Evolutionary conservation across 2,888 invertebrate species (phyloP).

Genomic region (Mayetiola destructor): DNA sequence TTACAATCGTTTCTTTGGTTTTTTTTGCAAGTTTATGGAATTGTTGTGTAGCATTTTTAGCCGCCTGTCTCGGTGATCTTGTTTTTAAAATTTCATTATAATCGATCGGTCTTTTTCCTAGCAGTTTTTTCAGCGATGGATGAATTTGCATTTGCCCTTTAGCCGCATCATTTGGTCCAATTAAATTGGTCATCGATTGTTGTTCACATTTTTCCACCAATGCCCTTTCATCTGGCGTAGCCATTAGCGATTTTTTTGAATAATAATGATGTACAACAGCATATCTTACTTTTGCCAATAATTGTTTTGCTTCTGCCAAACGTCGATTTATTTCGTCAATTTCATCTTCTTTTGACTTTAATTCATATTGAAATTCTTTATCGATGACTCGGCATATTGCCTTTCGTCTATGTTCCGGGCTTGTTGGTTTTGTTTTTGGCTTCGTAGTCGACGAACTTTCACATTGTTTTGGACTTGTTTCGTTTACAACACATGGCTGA

Average conservation of each 20-base stretch:
- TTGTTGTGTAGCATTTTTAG: constrained; percentile 33
- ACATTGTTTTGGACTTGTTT: constrained; percentile 11
- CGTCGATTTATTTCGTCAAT: constrained; percentile 52
- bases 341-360: constrained; percentile 53
- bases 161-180: not conserved
- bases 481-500: not conserved
- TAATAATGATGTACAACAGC: constrained; percentile 46
- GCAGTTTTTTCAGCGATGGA: constrained; percentile 58
- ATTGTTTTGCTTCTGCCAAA: constrained; percentile 41
- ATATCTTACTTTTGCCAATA: constrained; percentile 45
- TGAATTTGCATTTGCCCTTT: constrained; percentile 46
- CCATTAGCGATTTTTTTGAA: constrained; percentile 39
- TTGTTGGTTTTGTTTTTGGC: not conserved
- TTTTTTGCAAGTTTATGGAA: constrained; percentile 21
- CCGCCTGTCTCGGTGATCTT: constrained; percentile 37
- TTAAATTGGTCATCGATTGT: constrained; percentile 18
- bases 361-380: constrained; percentile 56
- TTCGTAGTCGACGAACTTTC: not conserved
- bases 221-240: constrained; percentile 20
- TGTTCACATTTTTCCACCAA: not conserved
- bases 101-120: constrained; percentile 44
- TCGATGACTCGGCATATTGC: constrained; percentile 49
- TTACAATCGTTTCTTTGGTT: not conserved
- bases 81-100: constrained; percentile 37
- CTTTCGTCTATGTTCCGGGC: constrained; percentile 34